Conservation (phyloP, 2,888 invertebrate genomes). For the Rapana venosa region DNA sequence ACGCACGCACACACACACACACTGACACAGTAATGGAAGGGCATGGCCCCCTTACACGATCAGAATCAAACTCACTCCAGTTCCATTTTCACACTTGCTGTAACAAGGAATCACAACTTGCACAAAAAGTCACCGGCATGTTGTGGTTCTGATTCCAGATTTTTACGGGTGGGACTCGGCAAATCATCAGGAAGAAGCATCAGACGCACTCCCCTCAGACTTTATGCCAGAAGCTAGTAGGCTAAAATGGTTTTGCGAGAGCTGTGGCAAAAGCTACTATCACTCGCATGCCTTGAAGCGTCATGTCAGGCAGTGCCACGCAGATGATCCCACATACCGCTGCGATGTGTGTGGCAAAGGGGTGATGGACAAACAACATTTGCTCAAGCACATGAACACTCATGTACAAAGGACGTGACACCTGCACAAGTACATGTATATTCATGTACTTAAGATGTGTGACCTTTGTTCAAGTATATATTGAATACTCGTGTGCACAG, state of each 20-base stretch:
- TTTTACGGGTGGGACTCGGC: not conserved
- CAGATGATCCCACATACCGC: constrained; percentile 6
- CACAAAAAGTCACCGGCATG: not conserved
- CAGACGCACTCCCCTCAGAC: not conserved
- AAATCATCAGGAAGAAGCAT: not conserved
- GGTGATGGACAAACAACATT: constrained; percentile 19
- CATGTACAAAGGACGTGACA: not conserved
- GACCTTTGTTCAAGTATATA: too few relatives aligned
- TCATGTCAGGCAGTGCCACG: constrained; percentile 20
- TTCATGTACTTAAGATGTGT: too few relatives aligned
- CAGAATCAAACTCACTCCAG: not conserved
- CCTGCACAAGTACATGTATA: too few relatives aligned
- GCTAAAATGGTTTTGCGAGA: constrained; percentile 5
- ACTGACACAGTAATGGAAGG: not conserved
- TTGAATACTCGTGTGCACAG: too few relatives aligned
- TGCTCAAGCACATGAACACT: constrained; percentile 1
- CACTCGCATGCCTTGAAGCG: constrained; percentile 20
- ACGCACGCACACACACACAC: constrained; percentile 12
- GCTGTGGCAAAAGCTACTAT: not conserved
- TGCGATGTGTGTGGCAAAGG: constrained; percentile 17
- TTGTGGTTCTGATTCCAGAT: constrained; percentile 34
- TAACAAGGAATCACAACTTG: not conserved
- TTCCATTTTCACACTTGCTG: too few relatives aligned
- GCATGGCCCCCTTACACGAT: not conserved
- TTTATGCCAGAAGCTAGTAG: not conserved